phyloP scores from a whole-genome alignment of 2,888 invertebrate species.

The Lithophane socia region DNA sequence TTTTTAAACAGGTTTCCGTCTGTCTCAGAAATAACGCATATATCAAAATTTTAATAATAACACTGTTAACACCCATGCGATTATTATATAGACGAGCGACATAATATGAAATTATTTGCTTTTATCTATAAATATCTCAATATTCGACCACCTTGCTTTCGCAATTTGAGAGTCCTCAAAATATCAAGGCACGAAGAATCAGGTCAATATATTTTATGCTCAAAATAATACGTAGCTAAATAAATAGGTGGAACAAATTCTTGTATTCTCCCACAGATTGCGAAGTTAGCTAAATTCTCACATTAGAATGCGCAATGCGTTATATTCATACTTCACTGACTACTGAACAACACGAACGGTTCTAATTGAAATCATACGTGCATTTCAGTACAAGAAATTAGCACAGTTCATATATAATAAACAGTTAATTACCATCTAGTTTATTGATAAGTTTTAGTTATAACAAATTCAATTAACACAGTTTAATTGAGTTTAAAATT shows the following conservation, averaged over 20 bases:
- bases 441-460: not conserved
- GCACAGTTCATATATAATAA: not conserved
- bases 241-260: conserved; percentile 42
- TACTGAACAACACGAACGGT: conserved; percentile 16
- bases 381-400: conserved; percentile 29
- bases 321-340: conserved; percentile 47
- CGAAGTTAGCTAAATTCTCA: conserved; percentile 42
- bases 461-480: not conserved
- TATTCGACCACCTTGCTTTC: conserved; percentile 16
- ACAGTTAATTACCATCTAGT: conserved; percentile 8
- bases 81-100: conserved; percentile 14
- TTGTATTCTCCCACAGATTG: conserved; percentile 35
- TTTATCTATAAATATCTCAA: conserved; percentile 27
- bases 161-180: conserved; percentile 32
- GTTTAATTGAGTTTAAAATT: conserved; percentile 10
- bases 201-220: conserved; percentile 36
- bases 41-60: not conserved
- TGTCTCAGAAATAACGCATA: conserved; percentile 1
- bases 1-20: conserved; percentile 23
- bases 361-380: conserved; percentile 40
- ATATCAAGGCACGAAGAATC: conserved; percentile 27
- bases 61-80: not conserved
- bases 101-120: conserved; percentile 18
- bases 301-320: conserved; percentile 39
- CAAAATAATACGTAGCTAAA: conserved; percentile 46